Evolutionary conservation across 2,797 vertebrate species (phyloP).

Genomic region (Argya squamiceps): DNA sequence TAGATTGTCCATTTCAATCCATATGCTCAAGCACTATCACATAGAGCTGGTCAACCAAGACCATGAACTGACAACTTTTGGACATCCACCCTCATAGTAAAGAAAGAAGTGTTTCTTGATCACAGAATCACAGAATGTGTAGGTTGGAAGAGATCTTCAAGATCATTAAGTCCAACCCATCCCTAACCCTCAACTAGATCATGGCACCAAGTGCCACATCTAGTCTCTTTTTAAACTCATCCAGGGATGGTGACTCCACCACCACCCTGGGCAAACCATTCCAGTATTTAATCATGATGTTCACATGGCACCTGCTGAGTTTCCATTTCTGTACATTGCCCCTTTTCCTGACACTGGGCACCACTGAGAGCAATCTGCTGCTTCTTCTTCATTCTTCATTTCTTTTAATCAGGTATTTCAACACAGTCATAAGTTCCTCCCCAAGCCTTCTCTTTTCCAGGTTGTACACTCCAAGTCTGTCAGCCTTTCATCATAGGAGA

Average conservation of each 20-base stretch:
- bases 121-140: too few relatives aligned
- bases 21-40: neutral
- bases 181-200: too few relatives aligned
- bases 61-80: neutral
- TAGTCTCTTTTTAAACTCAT: too few relatives aligned
- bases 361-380: neutral
- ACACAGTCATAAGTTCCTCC: neutral
- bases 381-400: neutral
- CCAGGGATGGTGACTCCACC: too few relatives aligned
- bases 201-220: too few relatives aligned
- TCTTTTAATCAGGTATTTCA: neutral
- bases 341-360: neutral
- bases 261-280: too few relatives aligned
- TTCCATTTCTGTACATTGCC: neutral
- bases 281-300: too few relatives aligned
- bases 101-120: neutral
- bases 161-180: too few relatives aligned
- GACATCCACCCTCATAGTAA: neutral
- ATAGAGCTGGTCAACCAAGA: neutral
- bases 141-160: too few relatives aligned
- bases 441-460: neutral
- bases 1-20: neutral
- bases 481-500: neutral
- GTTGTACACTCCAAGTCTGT: neutral
- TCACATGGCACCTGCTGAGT: fast-evolving